phyloP scores from a whole-genome alignment of 2,113 vertebrate species.

The Tyrannus savana region DNA sequence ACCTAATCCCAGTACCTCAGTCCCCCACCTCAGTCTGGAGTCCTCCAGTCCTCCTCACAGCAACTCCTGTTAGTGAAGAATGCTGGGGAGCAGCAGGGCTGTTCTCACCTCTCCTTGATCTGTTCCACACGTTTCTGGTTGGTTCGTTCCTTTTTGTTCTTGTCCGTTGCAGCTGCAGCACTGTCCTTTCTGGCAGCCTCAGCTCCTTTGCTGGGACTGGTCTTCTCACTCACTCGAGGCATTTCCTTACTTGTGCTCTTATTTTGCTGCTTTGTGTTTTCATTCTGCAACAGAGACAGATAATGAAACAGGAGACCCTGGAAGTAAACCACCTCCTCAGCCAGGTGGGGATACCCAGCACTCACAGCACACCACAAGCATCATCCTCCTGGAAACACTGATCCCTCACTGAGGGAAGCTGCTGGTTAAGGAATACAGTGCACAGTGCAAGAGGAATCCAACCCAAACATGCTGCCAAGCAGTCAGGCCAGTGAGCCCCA shows the following conservation, averaged over 20 bases:
- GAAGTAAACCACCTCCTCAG: background rate
- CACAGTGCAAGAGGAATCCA: background rate
- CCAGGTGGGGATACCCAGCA: background rate
- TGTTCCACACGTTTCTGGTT: background rate
- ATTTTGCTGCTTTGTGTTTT: background rate
- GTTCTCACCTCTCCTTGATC: constrained; percentile 24
- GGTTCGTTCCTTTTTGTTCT: background rate
- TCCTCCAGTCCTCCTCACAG: background rate
- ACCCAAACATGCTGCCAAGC: background rate
- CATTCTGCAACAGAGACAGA: background rate
- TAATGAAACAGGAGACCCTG: background rate
- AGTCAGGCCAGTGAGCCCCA: background rate
- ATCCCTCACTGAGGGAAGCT: background rate
- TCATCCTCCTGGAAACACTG: background rate
- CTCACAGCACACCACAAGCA: background rate
- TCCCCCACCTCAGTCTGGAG: background rate
- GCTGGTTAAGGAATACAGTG: background rate
- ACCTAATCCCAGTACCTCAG: background rate
- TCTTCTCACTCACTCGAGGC: background rate
- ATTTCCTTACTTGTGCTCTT: background rate
- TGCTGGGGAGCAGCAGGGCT: background rate
- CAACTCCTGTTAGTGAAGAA: background rate
- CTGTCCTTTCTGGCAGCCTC: background rate
- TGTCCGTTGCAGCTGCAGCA: background rate
- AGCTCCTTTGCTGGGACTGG: background rate